These are phyloP conservation scores for Bos javanicus DNA, from an alignment of 2,113 vertebrate genomes.

Conservation along the genomic window DNA sequence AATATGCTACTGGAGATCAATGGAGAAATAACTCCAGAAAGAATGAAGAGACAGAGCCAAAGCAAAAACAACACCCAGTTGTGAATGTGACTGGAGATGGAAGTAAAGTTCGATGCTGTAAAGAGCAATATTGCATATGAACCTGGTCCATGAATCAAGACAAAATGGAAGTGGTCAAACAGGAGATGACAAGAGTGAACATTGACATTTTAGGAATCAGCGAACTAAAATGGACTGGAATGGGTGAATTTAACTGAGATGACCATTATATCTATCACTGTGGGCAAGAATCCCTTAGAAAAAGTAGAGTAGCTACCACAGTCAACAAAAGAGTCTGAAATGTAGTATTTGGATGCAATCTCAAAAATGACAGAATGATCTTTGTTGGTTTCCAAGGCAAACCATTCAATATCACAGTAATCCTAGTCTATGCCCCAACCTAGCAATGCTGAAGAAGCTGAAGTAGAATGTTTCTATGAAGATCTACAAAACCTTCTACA, in stretches of 20 bases:
- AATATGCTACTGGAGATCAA: background rate
- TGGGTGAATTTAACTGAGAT: background rate
- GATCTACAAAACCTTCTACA: background rate
- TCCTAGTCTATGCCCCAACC: background rate
- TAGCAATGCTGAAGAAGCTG: background rate
- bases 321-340: background rate
- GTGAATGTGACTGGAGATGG: background rate
- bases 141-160: background rate
- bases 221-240: fast-evolving
- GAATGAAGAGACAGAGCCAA: background rate
- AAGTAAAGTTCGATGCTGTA: background rate
- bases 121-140: background rate
- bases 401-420: background rate
- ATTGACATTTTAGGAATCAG: background rate
- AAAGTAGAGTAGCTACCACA: background rate
- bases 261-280: background rate
- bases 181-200: background rate
- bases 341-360: background rate
- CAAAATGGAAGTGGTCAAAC: background rate
- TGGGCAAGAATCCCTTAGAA: background rate
- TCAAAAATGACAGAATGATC: background rate
- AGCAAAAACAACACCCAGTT: background rate
- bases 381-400: background rate
- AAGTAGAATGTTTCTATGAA: background rate
- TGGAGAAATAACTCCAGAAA: background rate